Evolutionary conservation across 2,888 invertebrate genomes (phyloP).

Genomic region (Caenorhabditis imperialis): DNA sequence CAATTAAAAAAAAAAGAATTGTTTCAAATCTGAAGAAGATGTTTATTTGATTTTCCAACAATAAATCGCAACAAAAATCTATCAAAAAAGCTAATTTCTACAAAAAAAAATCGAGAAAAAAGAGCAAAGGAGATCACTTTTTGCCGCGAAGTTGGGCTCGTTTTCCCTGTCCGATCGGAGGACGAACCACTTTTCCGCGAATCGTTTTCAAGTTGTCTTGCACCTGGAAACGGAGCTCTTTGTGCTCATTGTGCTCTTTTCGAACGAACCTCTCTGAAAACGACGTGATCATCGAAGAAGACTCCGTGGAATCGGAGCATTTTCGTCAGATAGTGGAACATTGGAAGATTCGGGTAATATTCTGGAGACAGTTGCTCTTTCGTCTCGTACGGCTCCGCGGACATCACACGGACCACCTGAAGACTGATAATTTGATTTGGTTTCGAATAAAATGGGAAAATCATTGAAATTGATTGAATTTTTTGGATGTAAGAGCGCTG

Average conservation of each 20-base stretch:
- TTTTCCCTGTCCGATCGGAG: slow-evolving; percentile 76
- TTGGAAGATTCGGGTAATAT: slow-evolving; percentile 76
- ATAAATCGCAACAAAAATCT: background rate
- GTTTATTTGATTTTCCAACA: background rate
- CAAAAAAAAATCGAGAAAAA: slow-evolving; percentile 17
- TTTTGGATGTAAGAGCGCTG: too few relatives aligned
- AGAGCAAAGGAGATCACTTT: slow-evolving; percentile 53
- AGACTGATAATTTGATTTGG: slow-evolving; percentile 1
- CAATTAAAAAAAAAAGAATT: background rate
- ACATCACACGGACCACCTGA: slow-evolving; percentile 74
- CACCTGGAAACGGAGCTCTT: slow-evolving; percentile 59
- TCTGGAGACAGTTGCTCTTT: slow-evolving; percentile 70
- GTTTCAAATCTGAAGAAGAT: background rate
- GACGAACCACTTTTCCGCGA: slow-evolving; percentile 73
- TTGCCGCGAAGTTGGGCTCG: slow-evolving; percentile 70
- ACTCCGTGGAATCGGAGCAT: slow-evolving; percentile 76
- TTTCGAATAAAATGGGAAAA: background rate
- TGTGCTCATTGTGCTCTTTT: too few relatives aligned
- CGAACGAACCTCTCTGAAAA: slow-evolving; percentile 76
- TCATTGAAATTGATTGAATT: too few relatives aligned
- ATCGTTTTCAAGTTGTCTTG: slow-evolving; percentile 73
- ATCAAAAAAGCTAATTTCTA: slow-evolving; percentile 11
- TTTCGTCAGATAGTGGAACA: slow-evolving; percentile 78
- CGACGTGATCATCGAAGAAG: slow-evolving; percentile 76
- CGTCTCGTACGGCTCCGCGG: slow-evolving; percentile 72